phyloP scores from a whole-genome alignment of 2,888 invertebrate genomes.

The Cheilosia vernalis region DNA sequence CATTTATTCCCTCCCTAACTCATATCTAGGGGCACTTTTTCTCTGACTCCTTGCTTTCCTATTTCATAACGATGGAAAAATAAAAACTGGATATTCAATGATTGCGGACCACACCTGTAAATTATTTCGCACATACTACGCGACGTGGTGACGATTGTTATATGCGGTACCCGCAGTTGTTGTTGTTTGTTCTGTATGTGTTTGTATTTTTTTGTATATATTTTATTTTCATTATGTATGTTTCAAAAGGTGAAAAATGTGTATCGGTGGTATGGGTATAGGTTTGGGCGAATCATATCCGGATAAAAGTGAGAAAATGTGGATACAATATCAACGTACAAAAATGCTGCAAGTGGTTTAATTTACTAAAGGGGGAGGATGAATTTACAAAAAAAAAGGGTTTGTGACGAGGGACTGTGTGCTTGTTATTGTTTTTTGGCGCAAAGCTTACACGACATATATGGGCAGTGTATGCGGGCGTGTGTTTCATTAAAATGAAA shows the following conservation, averaged over 20 bases:
- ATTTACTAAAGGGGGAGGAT: constrained; percentile 59
- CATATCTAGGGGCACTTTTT: constrained; percentile 32
- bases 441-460: background rate
- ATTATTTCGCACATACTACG: constrained; percentile 33
- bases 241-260: background rate
- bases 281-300: background rate
- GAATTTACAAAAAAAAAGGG: background rate
- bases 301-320: constrained; percentile 28
- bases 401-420: background rate
- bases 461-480: background rate
- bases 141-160: constrained; percentile 41
- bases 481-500: background rate
- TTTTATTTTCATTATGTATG: constrained; percentile 42
- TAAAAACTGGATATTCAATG: constrained; percentile 45
- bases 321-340: background rate
- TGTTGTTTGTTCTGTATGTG: background rate
- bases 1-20: constrained; percentile 27
- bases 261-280: background rate
- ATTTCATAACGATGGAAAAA: constrained; percentile 10
- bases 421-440: background rate
- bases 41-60: constrained; percentile 1
- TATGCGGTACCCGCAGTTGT: constrained; percentile 23
- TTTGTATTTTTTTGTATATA: constrained; percentile 18
- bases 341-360: constrained; percentile 61
- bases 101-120: constrained; percentile 63